Evolutionary conservation across 1,140 invertebrate species (phyloP), one percentile per base, ranked within the genome.

Genomic region (Hyles vespertilio): DNA sequence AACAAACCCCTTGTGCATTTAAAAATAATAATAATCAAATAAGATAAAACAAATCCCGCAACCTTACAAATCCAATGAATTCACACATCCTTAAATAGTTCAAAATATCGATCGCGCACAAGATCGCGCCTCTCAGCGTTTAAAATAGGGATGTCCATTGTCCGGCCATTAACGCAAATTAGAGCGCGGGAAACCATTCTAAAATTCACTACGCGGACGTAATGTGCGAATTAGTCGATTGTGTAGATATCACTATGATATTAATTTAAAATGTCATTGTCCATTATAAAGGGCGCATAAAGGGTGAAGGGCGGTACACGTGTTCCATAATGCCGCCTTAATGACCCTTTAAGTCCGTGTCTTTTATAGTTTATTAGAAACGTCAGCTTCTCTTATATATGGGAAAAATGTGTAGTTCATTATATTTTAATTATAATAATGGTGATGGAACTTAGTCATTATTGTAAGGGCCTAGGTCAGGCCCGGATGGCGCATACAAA

Each of bases 211-310:
- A 69, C 55, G 64, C 67, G 46, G 58, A 69, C 69, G 70, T 70
- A 53, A 53, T 36, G 33, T 69, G 64, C 56, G 46, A 43, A 49
- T 48, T 55, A 50, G 55, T 51, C 63, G 51, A 81, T 81, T 81
- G 77, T 78, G 51, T 57, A 49, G 70, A 74, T 73, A 58, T 70
- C 67, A 69, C 59, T 69, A 74, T 80, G 70, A 74, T 72, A 81
- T 61, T 72, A 79, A 84, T 84, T 84, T 83, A 82, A 86, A 86
- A 78, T 77, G 75, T 73, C 69, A 83, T 83, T 84, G 81, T 84
- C 67, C 61, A 79, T 74, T 63, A 71, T 55, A 63, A 70, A 63
- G 72, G 72, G 76, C 72, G 61, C 36, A 77, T 82, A 77, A 80
- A 79, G 78, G 80, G 73, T 83, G 81, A 77, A 74, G 79, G 70